Percentiles rank a stretch among this genome's conserved stretches.
These are phyloP conservation scores for Cordilura impudica DNA, from an alignment of 2,888 invertebrate species.

Conservation along the genomic window DNA sequence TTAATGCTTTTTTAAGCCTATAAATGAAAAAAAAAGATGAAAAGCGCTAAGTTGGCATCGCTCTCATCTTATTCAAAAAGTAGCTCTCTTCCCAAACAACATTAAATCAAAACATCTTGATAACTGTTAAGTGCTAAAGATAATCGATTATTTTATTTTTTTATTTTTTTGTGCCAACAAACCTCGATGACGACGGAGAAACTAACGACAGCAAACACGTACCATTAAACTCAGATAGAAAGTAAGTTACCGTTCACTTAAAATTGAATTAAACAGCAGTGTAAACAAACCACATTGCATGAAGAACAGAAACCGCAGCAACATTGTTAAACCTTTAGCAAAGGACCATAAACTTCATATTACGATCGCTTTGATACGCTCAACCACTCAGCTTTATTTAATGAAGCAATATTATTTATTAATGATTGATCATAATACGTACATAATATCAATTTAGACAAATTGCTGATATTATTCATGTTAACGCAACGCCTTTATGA, in stretches of 20 bases:
- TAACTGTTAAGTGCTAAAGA: conserved; percentile 57
- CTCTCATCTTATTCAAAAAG: background rate
- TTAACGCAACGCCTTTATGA: conserved; percentile 59
- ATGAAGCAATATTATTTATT: background rate
- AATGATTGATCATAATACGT: conserved; percentile 3
- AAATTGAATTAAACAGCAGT: conserved; percentile 38
- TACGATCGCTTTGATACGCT: background rate
- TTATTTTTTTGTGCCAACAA: conserved; percentile 18
- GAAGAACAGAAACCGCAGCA: background rate
- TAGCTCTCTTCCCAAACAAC: background rate
- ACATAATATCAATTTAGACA: conserved; percentile 44
- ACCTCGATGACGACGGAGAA: background rate
- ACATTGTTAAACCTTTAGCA: background rate
- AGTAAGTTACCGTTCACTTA: conserved; percentile 15
- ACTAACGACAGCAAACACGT: background rate
- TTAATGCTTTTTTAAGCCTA: too few species aligned
- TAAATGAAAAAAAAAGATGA: too few species aligned
- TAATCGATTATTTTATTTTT: conserved; percentile 45
- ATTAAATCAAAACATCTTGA: conserved; percentile 2
- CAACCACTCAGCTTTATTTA: background rate
- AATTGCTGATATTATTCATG: conserved; percentile 54
- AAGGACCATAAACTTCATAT: conserved; percentile 21
- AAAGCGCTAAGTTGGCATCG: too few species aligned
- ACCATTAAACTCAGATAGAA: conserved; percentile 25
- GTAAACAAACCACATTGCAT: conserved; percentile 23